Base-by-base conservation (phyloP, 2,888 invertebrate species). In the Leptinotarsa rubiginosa region DNA sequence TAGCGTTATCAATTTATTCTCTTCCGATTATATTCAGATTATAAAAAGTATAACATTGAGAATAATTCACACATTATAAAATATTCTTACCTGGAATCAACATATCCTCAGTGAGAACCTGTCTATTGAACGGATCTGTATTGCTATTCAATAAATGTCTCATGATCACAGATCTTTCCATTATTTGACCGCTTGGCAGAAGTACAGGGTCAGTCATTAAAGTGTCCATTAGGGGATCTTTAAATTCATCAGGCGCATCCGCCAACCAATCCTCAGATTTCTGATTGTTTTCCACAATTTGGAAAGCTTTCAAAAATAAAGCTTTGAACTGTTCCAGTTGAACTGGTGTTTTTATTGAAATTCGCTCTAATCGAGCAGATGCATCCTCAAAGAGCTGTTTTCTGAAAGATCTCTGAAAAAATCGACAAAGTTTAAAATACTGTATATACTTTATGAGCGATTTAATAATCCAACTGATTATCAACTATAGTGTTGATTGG, bases 121-220 rank as follows among this genome's bases (percentile, higher is more conserved):
- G 98, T 76, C 99, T 91, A 88, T 97, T 99, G 90, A 99, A 99
- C 0, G 99, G 99, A 90, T 99, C 99, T 0, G 98, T 98, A 83
- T 94, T 95, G 84, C 97, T 97, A 89, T 98, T 98, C 82, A 98
- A 91, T 84, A 98, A 90, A 89, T 98, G 98, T 78, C 98, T 91
- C 85, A 96, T 92, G 77, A 98, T 98, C 81, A 97, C 96, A 49
- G 97, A 92, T 76, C 97, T 92, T 88, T 98, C 98, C 97, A 98
- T 98, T 31, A 97, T 92, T 83, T 86, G 89, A 76, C 97, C 97
- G 77, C 97, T 96, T 2, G 98, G 98, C 83, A 98, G 89, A 77
- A 94, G 89, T 13, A 98, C 98, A 13, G 98, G 98, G 88, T 98
- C 98, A 7, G 94, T 94, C 98, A 98, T 98, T 69, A 98, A 89